Evolutionary conservation across 2,113 vertebrate genomes (phyloP), one percentile per base, ranked within the genome.

Genomic region (Albula glossodonta): DNA sequence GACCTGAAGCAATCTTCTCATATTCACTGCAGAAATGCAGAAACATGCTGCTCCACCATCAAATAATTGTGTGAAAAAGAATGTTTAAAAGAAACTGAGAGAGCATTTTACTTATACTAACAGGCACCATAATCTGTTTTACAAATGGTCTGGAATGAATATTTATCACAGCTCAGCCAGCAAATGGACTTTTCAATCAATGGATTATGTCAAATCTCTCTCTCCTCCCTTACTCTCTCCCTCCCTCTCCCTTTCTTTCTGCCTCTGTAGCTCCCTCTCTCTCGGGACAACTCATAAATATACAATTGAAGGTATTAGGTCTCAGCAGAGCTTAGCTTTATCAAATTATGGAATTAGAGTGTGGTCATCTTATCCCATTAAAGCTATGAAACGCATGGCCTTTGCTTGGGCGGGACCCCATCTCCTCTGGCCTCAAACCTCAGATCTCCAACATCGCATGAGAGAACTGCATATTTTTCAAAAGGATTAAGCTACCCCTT

Each of bases 291-390:
- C 41, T 57, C 84, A 87, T 87, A 88, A 88, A 91, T 85, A 92
- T 83, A 91, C 90, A 91, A 80, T 82, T 81, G 77, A 87, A 90
- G 87, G 51, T 84, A 89, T 91, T 90, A 90, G 90, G 90, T 92
- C 90, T 90, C 89, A 88, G 78, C 84, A 90, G n/a, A 86, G 92
- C 91, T 91, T 91, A 90, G 90, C 63, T 0, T 92, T 90, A 94
- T 93, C 91, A 93, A 92, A 94, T 93, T 89, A 93, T 89, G 89
- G 90, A 91, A 86, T 93, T 93, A 74, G 70, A 87, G 87, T 88
- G 86, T 31, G 53, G 89, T 89, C 90, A 92, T 91, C 89, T 93
- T 91, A 92, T 94, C 92, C 90, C 89, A 93, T 94, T 93, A 91
- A 89, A 91, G 86, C 87, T 89, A 91, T 91, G 89, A 92, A 93